Evolutionary conservation across 1,140 invertebrate genomes (phyloP).

Genomic region (Tenebrio molitor): DNA sequence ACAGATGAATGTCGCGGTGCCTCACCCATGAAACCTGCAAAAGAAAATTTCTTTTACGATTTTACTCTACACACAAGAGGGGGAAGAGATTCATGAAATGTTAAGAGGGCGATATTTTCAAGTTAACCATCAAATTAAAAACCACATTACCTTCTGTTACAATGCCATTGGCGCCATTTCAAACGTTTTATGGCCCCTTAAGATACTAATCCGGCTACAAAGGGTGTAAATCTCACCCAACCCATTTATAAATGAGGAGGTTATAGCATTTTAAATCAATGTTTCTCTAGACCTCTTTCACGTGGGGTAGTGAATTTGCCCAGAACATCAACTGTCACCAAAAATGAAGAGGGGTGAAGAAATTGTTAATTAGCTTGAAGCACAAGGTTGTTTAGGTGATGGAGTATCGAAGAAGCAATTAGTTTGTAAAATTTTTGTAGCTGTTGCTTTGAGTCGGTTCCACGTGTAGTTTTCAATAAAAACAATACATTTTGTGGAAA

Average conservation of each 20-base stretch:
- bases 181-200: slow-evolving; percentile 10
- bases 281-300: too few species aligned
- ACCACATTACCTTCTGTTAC: slow-evolving; percentile 6
- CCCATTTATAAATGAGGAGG: too few species aligned
- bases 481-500: slow-evolving; percentile 9
- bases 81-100: slow-evolving; percentile 17
- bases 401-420: too few species aligned
- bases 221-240: neutral
- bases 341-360: too few species aligned
- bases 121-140: slow-evolving; percentile 12
- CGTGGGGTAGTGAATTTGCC: too few species aligned
- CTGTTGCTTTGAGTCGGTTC: too few species aligned
- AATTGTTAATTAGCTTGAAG: too few species aligned
- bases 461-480: neutral
- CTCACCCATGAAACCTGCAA: slow-evolving; percentile 90
- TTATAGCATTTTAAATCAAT: too few species aligned
- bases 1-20: slow-evolving; percentile 86
- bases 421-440: too few species aligned
- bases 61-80: neutral
- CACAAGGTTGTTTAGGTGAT: too few species aligned
- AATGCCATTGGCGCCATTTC: neutral
- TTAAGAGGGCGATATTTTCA: neutral
- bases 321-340: too few species aligned
- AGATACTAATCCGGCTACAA: neutral
- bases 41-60: slow-evolving; percentile 41